Conservation (phyloP, 2,113 vertebrate genomes). For the Porphyrio hochstetteri region DNA sequence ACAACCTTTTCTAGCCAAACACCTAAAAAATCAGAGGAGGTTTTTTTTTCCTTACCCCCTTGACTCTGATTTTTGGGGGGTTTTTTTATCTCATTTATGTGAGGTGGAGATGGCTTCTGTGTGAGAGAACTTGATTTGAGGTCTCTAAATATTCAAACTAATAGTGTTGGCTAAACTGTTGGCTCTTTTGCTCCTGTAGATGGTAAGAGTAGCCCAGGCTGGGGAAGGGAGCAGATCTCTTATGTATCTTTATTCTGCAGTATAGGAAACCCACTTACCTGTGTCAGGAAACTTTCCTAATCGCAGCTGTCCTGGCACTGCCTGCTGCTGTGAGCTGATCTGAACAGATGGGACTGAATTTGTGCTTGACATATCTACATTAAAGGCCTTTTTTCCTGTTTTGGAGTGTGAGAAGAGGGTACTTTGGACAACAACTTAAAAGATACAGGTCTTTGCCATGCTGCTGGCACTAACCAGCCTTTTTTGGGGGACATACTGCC, state of each 20-base stretch:
- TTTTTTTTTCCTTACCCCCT: rapidly evolving
- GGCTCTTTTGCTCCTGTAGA: background rate
- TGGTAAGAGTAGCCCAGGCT: background rate
- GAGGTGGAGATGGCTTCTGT: background rate
- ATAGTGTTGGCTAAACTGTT: background rate
- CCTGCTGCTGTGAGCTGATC: background rate
- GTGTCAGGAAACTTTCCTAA: background rate
- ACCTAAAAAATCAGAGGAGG: background rate
- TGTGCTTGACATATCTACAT: background rate
- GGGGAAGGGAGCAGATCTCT: background rate
- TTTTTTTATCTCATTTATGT: background rate
- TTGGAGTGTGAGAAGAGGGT: background rate
- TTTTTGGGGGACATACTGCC: background rate
- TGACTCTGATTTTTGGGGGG: background rate
- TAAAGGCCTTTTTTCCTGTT: background rate
- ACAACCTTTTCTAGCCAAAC: background rate
- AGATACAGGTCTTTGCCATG: background rate
- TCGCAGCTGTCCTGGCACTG: background rate
- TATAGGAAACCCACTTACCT: background rate
- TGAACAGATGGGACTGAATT: background rate
- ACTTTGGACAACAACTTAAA: background rate
- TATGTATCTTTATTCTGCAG: background rate
- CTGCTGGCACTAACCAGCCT: background rate
- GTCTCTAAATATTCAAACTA: background rate
- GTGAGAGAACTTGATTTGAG: background rate